Evolutionary conservation across 2,113 vertebrate species (phyloP), one percentile per base, ranked within the genome.

Genomic region (Acanthochromis polyacanthus): DNA sequence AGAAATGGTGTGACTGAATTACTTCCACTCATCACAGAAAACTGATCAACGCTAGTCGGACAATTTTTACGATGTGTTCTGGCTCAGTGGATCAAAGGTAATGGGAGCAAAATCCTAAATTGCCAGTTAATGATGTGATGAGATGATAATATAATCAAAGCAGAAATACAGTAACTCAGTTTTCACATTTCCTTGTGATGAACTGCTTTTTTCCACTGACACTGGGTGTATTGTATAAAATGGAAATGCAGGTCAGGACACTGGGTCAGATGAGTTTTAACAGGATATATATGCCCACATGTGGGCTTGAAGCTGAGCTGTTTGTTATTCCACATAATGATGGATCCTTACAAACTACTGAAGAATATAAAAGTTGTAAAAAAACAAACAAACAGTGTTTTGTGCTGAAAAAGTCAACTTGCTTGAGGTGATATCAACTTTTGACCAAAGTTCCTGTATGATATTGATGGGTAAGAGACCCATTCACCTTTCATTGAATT

Each of bases 21-120:
- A 10, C 5, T 32, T 68, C 30, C n/a, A 16, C 19, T 52, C 53
- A 25, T 50, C 40, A 69, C 20, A 76, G 38, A 65, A 19, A 51
- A 64, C 22, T 57, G 32, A 80, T 75, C 48, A 65, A 15, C 53
- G 6, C 70, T 45, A 6, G 23, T 50, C 30, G 64, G 59, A 65
- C 52, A 60, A 32, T 56, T 71, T 25, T 70, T 61, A 40, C 22
- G 56, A 16, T 22, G 5, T 69, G 71, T 61, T 76, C 62, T 69
- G 57, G n/a, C 20, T 56, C 22, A 60, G 11, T 56, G 48, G 46
- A 45, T 65, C 23, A 30, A 40, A 57, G 52, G 38, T 45, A 45
- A 66, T 8, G 15, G 60, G 53, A 68, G 56, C 19, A 58, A 66
- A 61, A 62, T 28, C 55, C 22, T 77, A 78, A 62, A 46, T 30